A percentile compares a stretch with the other conserved stretches of the same genome.
Evolutionary conservation across 2,113 vertebrate species (phyloP).

Genomic region (Regulus satrapa): DNA sequence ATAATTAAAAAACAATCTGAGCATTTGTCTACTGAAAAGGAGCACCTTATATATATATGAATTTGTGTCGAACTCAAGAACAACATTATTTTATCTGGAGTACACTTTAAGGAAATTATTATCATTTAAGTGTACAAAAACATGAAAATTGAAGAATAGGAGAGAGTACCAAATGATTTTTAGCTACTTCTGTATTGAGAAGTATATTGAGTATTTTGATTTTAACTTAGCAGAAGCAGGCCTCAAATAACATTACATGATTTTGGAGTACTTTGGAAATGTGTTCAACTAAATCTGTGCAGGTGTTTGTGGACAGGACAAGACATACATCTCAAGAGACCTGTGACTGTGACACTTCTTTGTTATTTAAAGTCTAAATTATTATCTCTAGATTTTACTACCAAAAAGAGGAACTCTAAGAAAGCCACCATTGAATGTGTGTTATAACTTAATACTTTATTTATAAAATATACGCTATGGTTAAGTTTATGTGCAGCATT

Average conservation of each 20-base stretch:
- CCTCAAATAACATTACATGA: not conserved
- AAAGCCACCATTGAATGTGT: not conserved
- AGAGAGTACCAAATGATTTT: not conserved
- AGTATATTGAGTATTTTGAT: not conserved
- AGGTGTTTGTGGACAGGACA: not conserved
- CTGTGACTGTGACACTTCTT: accelerated
- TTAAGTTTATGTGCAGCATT: not conserved
- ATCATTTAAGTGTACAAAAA: not conserved
- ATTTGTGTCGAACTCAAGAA: not conserved
- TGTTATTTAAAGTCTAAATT: not conserved
- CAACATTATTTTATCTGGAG: not conserved
- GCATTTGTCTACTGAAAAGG: not conserved
- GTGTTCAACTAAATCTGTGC: not conserved
- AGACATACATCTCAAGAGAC: not conserved
- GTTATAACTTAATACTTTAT: not conserved
- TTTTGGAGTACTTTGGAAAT: not conserved
- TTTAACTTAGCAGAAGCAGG: not conserved
- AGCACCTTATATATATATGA: not conserved
- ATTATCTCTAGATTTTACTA: not conserved
- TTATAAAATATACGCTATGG: not conserved
- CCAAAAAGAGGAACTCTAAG: not conserved
- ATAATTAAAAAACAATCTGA: not conserved
- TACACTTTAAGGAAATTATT: not conserved
- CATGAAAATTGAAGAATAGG: not conserved
- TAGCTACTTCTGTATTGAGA: not conserved